Percentiles rank a stretch among this genome's conserved stretches.
phyloP scores from a whole-genome alignment of 2,113 vertebrate genomes.

The Phyllopteryx taeniolatus region DNA sequence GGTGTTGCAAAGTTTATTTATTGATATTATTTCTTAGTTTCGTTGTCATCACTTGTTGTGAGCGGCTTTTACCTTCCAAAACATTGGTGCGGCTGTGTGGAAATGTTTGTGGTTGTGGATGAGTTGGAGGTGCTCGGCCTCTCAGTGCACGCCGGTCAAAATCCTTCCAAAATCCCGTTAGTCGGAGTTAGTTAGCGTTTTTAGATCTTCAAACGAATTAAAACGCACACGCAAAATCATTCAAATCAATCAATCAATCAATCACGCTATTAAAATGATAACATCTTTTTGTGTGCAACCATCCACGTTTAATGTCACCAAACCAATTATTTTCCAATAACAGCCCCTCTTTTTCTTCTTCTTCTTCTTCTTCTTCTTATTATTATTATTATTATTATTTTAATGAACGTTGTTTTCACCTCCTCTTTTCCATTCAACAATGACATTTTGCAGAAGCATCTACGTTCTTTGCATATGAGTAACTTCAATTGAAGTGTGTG shows the following conservation, averaged over 20 bases:
- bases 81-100: too few relatives aligned
- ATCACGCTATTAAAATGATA: too few relatives aligned
- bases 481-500: background rate
- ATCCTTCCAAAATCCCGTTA: background rate
- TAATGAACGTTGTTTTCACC: background rate
- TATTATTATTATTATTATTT: background rate
- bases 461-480: background rate
- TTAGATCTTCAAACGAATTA: background rate
- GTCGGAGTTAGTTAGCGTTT: background rate
- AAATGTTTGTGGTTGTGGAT: too few relatives aligned
- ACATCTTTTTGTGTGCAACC: background rate
- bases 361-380: background rate
- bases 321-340: background rate
- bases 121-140: background rate
- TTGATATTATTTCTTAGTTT: background rate
- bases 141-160: background rate
- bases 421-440: too few relatives aligned
- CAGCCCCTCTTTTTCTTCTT: background rate
- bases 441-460: too few relatives aligned
- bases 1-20: too few relatives aligned
- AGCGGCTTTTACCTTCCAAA: background rate
- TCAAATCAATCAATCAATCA: too few relatives aligned
- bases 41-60: background rate
- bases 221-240: background rate
- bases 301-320: background rate